These are phyloP conservation scores for Cephalotes varians DNA, from an alignment of 2,888 invertebrate genomes.

Conservation along the genomic window DNA sequence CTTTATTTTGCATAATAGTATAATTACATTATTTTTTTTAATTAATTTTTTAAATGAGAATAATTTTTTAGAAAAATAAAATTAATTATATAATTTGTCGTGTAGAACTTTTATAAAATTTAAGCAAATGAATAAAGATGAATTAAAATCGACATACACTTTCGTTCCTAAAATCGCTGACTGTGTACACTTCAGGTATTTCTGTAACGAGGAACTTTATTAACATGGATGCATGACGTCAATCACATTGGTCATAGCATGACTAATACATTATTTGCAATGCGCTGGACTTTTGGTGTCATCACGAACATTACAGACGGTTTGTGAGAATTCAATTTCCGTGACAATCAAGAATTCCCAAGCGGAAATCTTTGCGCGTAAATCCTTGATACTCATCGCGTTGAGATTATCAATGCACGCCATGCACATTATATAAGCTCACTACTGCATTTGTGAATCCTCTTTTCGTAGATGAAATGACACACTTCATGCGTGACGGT, in stretches of 20 bases:
- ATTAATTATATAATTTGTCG: not conserved
- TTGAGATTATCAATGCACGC: conserved; percentile 6
- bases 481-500: conserved; percentile 52
- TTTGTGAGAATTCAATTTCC: conserved; percentile 41
- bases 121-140: not conserved
- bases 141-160: not conserved
- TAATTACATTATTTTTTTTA: not conserved
- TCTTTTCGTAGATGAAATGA: conserved; percentile 28
- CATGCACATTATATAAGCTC: conserved; percentile 22
- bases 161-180: conserved; percentile 14
- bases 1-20: not conserved
- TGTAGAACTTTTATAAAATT: conserved; percentile 4
- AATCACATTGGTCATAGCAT: conserved; percentile 23
- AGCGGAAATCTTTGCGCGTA: not conserved
- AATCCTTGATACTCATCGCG: conserved; percentile 15
- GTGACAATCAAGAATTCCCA: conserved; percentile 32
- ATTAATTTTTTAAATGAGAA: not conserved
- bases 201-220: conserved; percentile 28
- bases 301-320: not conserved
- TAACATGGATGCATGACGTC: conserved; percentile 36
- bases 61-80: not conserved
- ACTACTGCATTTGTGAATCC: conserved; percentile 26
- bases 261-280: conserved; percentile 43
- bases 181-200: not conserved
- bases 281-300: conserved; percentile 21